These are phyloP conservation scores for Sebastes iracundus DNA, from an alignment of 2,797 vertebrate species.

Conservation along the genomic window DNA sequence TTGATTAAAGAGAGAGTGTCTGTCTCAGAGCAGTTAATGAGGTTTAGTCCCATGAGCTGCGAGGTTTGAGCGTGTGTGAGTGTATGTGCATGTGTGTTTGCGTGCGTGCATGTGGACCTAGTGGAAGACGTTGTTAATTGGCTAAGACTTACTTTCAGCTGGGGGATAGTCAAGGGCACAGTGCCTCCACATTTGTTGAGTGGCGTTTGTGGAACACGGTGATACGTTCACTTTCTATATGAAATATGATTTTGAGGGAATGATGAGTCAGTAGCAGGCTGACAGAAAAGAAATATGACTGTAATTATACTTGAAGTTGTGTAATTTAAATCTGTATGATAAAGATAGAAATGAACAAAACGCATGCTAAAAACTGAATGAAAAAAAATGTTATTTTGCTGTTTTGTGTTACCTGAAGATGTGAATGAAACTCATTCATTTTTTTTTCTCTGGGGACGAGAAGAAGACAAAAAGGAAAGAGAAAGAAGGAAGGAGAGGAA, in stretches of 20 bases:
- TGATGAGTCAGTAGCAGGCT: constrained; percentile 66
- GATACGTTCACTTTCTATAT: constrained; percentile 54
- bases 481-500: not conserved
- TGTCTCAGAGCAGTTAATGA: constrained; percentile 88
- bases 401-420: constrained; percentile 48
- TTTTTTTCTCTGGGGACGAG: constrained; percentile 57
- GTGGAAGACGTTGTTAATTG: constrained; percentile 82
- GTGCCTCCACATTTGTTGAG: constrained; percentile 64
- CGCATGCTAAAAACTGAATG: constrained; percentile 38
- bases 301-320: constrained; percentile 39
- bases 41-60: constrained; percentile 85
- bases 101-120: constrained; percentile 62
- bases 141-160: constrained; percentile 82
- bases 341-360: constrained; percentile 24
- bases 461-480: constrained; percentile 25
- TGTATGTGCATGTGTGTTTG: constrained; percentile 58
- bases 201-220: constrained; percentile 60
- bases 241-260: constrained; percentile 53
- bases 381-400: constrained; percentile 37
- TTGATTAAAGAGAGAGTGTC: constrained; percentile 88
- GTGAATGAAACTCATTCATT: constrained; percentile 68
- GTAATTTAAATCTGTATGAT: constrained; percentile 35
- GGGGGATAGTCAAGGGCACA: constrained; percentile 80
- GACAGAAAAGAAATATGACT: constrained; percentile 80
- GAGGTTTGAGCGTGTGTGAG: constrained; percentile 66